Percentiles rank a stretch among this genome's conserved stretches.
These are phyloP conservation scores for Conops quadrifasciatus DNA, from an alignment of 2,888 invertebrate species.

Conservation along the genomic window DNA sequence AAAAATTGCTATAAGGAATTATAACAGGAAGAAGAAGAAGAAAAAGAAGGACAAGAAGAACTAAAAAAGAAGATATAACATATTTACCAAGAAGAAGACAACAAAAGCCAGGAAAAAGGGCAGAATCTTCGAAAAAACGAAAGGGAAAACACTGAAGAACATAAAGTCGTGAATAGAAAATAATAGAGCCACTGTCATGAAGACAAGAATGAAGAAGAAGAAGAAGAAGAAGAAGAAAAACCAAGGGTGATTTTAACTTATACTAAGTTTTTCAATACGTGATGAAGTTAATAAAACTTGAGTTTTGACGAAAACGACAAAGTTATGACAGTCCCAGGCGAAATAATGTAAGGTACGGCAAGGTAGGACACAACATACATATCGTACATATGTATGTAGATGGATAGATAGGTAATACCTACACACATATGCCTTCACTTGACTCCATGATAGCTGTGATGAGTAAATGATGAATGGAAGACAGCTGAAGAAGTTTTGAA, in stretches of 20 bases:
- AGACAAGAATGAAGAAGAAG: neutral
- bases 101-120: neutral
- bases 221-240: neutral
- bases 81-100: neutral
- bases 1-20: neutral
- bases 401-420: too few relatives aligned
- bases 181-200: neutral
- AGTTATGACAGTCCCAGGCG: neutral
- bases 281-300: conserved; percentile 9
- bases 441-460: too few relatives aligned
- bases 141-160: neutral
- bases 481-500: too few relatives aligned
- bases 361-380: too few relatives aligned
- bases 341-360: too few relatives aligned
- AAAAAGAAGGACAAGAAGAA: neutral
- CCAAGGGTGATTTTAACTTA: neutral
- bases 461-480: too few relatives aligned
- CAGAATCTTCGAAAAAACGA: neutral
- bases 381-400: too few relatives aligned
- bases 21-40: neutral
- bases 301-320: neutral
- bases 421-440: too few relatives aligned
- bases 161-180: neutral
- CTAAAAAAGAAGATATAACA: neutral
- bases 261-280: neutral